Evolutionary conservation across 2,888 invertebrate species (phyloP).

Genomic region (Chaitophorus viminalis): DNA sequence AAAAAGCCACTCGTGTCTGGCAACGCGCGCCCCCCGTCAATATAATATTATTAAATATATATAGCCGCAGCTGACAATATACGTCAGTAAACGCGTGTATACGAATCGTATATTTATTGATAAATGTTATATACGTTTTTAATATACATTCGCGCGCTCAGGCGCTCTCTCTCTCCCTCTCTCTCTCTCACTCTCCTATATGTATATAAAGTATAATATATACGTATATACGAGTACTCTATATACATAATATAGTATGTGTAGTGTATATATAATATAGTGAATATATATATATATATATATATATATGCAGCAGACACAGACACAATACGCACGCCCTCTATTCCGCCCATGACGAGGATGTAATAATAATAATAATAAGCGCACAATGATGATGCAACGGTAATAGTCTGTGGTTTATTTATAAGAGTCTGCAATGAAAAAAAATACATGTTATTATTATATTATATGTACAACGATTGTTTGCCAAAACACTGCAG

Average conservation of each 20-base stretch:
- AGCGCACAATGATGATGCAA: slow-evolving; percentile 34
- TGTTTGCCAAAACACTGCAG: slow-evolving; percentile 54
- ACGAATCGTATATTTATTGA: slow-evolving; percentile 23
- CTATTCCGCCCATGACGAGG: slow-evolving; percentile 29
- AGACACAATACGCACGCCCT: slow-evolving; percentile 18
- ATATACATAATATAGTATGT: too few relatives aligned
- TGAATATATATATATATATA: too few relatives aligned
- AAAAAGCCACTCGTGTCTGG: slow-evolving; percentile 51
- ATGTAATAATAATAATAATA: slow-evolving; percentile 1
- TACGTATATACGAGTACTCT: too few relatives aligned
- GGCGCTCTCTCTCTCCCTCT: background rate
- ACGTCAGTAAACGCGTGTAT: background rate
- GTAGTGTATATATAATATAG: too few relatives aligned
- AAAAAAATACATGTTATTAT: slow-evolving; percentile 6
- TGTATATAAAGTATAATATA: too few relatives aligned
- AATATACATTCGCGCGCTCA: slow-evolving; percentile 43
- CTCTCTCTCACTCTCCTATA: background rate
- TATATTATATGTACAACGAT: slow-evolving; percentile 34
- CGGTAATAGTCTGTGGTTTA: slow-evolving; percentile 44
- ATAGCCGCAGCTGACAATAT: slow-evolving; percentile 7
- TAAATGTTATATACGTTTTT: slow-evolving; percentile 51
- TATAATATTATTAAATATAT: background rate
- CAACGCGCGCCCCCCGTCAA: slow-evolving; percentile 17
- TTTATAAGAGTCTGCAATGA: background rate
- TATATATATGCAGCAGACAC: background rate